Evolutionary conservation across 53 echinoderm and acorn worm genomes (phyloP), one percentile per base, ranked within the genome.

Genomic region (Antedon mediterranea): DNA sequence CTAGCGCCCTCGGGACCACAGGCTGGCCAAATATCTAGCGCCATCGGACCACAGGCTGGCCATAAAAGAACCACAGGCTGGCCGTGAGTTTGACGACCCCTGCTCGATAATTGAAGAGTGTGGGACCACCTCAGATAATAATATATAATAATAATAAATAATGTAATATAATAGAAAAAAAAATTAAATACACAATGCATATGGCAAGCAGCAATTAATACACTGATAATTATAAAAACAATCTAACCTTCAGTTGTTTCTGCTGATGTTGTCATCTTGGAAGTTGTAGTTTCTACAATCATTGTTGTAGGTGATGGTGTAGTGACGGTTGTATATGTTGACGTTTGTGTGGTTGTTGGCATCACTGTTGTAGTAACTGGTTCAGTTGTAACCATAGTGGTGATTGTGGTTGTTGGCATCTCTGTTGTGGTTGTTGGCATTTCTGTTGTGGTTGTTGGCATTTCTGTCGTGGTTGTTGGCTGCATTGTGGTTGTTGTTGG

Each of bases 391-490:
- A 74, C 37, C 31, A 26, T 43, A 30, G 34, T 29, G n/a, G 30
- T 75, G 28, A 75, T 29, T 0, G 43, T 73, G 26, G 81, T 42
- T 14, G 81, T 81, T 43, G 37, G 42, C 30, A 33, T 30, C 34
- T 42, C 43, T 30, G 81, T 74, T 30, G 81, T 81, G 5, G 81
- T 81, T 20, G 75, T 57, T 57, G 57, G 57, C 57, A 57, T 57
- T 26, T 57, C 20, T 18, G 57, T 57, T 23, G 57, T 57, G 6
- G 37, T 37, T 37, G 37, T 37, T 57, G 57, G 57, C 57, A 57
- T 9, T 13, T 18, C 26, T 23, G 57, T 23, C 2, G 57, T 57
- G 23, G 57, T 57, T 11, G 57, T 57, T 57, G 57, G 57, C 14
- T 18, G 2, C 57, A 11, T 18, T 57, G 57, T 57, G 2, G 57